Conservation (phyloP, 2,113 vertebrate species). For the Petaurus breviceps region DNA sequence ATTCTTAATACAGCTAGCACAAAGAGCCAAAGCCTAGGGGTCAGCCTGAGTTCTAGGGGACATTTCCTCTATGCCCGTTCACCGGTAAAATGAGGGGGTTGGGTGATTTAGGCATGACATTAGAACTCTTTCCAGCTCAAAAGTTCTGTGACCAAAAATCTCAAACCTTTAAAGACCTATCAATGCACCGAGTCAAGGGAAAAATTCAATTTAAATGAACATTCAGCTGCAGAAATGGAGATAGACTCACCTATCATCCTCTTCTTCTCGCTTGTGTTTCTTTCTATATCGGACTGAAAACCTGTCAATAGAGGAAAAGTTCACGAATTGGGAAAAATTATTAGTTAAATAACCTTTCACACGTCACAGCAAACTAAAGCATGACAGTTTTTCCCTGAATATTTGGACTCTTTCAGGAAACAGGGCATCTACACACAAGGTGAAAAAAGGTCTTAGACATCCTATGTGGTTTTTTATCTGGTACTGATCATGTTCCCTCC, state of each 20-base stretch:
- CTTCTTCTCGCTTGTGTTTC: slow-evolving; percentile 84
- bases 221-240: slow-evolving; percentile 43
- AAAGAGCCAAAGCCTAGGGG: not conserved
- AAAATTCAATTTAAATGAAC: slow-evolving; percentile 5
- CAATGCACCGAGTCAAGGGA: not conserved
- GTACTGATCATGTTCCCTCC: too few species aligned
- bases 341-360: not conserved
- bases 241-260: slow-evolving; percentile 83
- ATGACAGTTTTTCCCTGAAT: not conserved
- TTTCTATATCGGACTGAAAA: slow-evolving; percentile 74
- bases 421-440: not conserved
- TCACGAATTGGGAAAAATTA: not conserved
- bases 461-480: not conserved
- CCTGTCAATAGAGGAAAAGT: slow-evolving; percentile 69
- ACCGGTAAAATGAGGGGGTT: not conserved
- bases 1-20: not conserved
- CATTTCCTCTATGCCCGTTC: not conserved
- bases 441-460: not conserved
- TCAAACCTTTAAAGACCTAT: not conserved
- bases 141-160: not conserved
- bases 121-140: not conserved
- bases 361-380: not conserved
- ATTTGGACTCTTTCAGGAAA: not conserved
- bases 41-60: not conserved
- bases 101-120: not conserved